Base-by-base conservation (phyloP, 2,888 invertebrate genomes). In the Melinopterus prodromus region DNA sequence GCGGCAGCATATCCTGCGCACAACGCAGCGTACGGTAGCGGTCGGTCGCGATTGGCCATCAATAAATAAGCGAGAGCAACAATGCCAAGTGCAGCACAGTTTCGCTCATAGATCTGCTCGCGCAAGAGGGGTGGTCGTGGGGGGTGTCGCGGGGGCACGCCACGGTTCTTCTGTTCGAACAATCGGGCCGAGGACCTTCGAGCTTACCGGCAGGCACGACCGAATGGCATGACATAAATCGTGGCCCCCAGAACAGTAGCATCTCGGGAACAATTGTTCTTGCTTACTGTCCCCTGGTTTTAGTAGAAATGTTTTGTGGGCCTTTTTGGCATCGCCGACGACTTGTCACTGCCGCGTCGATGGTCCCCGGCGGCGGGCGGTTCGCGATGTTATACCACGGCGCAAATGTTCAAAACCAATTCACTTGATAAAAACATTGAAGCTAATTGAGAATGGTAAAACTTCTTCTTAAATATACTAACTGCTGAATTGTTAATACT, bases 201-300 rank as follows among this genome's bases (percentile, higher is more conserved):
- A 77, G 81, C 84, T 85, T 81, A 81, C 81, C 82, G 78, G 79
- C 82, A 85, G 79, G 79, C 78, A 82, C 79, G 83, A 85, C 84
- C 85, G 87, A 85, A 87, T 86, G 84, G 86, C 85, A 85, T 87
- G 86, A 87, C 87, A 88, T 88, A 88, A 89, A 89, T 89, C 87
- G 86, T 86, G 85, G 83, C 84, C 36, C 74, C 26, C 85, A 85
- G 87, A 88, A 88, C 89, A 87, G 89, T 89, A 89, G 89, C 88
- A 88, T 88, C 88, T 84, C 85, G 87, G 87, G 87, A 88, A 89
- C 89, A 88, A 89, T 89, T 88, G 89, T 89, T 88, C 88, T 87
- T 87, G 88, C 87, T 87, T 88, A 87, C 86, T 87, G 88, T 88
- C 88, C 37, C 37, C 74, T 74, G 74, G 87, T 87, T 88, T 87